Evolutionary conservation across 2,113 vertebrate genomes (phyloP), one percentile per base, ranked within the genome.

Genomic region (Pterocles burchelli): DNA sequence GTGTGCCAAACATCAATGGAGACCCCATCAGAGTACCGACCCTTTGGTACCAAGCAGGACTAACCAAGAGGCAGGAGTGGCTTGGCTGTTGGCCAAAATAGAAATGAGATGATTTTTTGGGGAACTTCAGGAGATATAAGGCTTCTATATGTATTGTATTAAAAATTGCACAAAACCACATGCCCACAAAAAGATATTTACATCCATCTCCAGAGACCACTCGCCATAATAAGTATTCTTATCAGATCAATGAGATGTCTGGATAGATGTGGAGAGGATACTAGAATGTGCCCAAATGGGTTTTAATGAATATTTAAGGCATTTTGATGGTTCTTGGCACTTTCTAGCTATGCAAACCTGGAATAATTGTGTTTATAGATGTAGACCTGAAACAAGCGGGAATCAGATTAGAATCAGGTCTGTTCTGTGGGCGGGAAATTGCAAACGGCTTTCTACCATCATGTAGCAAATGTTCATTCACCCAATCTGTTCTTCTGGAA

Each of bases 11-110:
- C 22, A 43, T 8, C 52, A 29, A 7, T 31, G 63, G 80, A 48
- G 24, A 38, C 1, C 4, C 54, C 70, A 1, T 65, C n/a, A 19
- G 25, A 54, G 3, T 7, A 34, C 33, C 34, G 82, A 0, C 16
- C 6, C 18, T 55, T 28, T 67, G 58, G 28, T 61, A 65, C 9
- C 19, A 61, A 71, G 49, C 33, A 48, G 67, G 46, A 63, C 10
- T n/a, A 36, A 51, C 33, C 34, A 63, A 72, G n/a, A 74, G 25
- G 17, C 25, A 62, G 21, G 70, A 58, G 9, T 48, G 20, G 36
- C 34, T 84, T 80, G 55, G 13, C 22, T 52, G 29, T 12, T 15
- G n/a, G 11, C 15, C 41, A 52, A 38, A 89, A 81, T 63, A 28
- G 17, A 70, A 70, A 10, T 38, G 25, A 38, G 38, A 6, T 75